A percentile compares a stretch with the other conserved stretches of the same genome.
Evolutionary conservation across 2,113 vertebrate species (phyloP).

Genomic region (Lutjanus erythropterus): DNA sequence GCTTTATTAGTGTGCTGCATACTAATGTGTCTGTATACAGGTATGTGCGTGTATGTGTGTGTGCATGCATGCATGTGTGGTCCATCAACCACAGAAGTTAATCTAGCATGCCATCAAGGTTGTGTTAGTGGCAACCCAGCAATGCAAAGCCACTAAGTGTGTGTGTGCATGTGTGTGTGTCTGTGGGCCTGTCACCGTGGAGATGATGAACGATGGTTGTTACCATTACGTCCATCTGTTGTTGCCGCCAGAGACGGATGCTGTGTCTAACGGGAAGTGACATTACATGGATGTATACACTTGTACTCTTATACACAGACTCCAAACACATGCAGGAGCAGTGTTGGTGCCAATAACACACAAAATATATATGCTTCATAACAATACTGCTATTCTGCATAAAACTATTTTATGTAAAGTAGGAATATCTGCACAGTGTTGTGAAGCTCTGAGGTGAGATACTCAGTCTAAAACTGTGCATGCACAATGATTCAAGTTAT

Average conservation of each 20-base stretch:
- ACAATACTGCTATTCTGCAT: conserved; percentile 5
- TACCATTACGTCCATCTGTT: conserved; percentile 81
- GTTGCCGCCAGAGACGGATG: conserved; percentile 72
- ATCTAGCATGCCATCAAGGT: conserved; percentile 59
- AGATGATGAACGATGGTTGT: conserved; percentile 79
- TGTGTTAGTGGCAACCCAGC: conserved; percentile 58
- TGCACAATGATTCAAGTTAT: no score
- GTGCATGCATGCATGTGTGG: background rate
- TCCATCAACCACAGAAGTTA: conserved; percentile 62
- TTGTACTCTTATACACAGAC: conserved; percentile 26
- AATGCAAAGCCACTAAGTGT: conserved; percentile 52
- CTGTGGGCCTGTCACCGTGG: conserved; percentile 61
- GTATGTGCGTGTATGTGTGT: conserved; percentile 2
- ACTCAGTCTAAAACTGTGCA: no score
- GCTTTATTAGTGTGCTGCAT: conserved; percentile 10
- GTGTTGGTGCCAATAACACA: background rate
- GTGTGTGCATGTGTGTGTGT: conserved; percentile 32
- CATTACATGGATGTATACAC: conserved; percentile 70
- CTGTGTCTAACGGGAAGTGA: conserved; percentile 70
- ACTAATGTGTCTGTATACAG: background rate
- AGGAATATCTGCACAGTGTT: background rate
- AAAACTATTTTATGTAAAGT: background rate
- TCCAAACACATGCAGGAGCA: conserved; percentile 30
- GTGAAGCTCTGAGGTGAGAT: background rate
- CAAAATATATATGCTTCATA: background rate